Evolutionary conservation across 2,113 vertebrate species (phyloP), one percentile per base, ranked within the genome.

Genomic region (Apaloderma vittatum): DNA sequence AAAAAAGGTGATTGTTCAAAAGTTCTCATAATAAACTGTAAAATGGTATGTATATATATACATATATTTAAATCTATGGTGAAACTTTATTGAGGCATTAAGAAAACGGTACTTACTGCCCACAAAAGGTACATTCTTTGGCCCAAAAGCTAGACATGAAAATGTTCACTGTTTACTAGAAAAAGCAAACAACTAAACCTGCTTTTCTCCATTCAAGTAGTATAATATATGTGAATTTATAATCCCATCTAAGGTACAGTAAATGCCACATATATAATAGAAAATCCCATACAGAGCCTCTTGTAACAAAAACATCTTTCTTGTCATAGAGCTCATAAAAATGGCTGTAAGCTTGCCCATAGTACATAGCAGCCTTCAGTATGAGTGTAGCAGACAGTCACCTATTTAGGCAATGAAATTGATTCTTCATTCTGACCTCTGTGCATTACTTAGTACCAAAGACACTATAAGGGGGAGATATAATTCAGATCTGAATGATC

Each of bases 221-320:
- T 45, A 63, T 66, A 77, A n/a, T 90, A 84, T 55, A 43, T 3
- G 0, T 43, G 34, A 88, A 91, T 97, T 95, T 86, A 93, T 80
- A 93, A 61, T 78, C 32, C 46, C n/a, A 91, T 74, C 52, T 89
- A 88, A 70, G 7, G 26, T 34, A 54, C 6, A 32, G 12, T 66
- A 66, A 88, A 66, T 70, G 19, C 12, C 22, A 17, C 55, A 61
- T 19, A 32, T 11, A 27, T 21, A 49, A 46, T 2, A 79, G 34
- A 46, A 90, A 43, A 84, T 63, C 10, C 26, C 26, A 91, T 72
- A 59, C 74, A 95, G 84, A 83, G 20, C 65, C 27, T 92, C 40
- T 72, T 70, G 36, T 43, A 86, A 94, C 36, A 95, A 93, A 79
- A 95, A 43, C 45, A 90, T 73, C 49, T 91, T 87, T 96, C 80